phyloP scores from a whole-genome alignment of 2,113 vertebrate species.

The Merops nubicus region DNA sequence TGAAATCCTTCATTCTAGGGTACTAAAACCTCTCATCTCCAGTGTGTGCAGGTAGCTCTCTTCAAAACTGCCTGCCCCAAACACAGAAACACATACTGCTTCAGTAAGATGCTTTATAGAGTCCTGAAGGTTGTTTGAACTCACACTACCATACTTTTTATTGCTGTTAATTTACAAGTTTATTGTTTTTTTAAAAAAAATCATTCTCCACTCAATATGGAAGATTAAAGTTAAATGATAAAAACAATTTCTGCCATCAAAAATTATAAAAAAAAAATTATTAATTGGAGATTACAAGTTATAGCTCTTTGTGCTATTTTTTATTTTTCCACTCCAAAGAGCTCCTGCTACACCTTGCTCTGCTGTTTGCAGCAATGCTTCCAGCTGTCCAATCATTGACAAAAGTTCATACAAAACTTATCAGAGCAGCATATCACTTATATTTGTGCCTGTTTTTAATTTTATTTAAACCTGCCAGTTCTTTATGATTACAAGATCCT shows the following conservation, averaged over 20 bases:
- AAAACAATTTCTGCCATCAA: neutral
- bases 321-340: neutral
- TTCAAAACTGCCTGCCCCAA: neutral
- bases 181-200: too few species aligned
- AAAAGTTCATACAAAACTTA: neutral
- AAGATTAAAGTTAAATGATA: neutral
- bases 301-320: neutral
- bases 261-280: neutral
- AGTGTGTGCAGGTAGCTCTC: neutral
- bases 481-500: neutral
- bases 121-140: neutral
- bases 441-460: neutral
- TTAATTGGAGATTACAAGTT: neutral
- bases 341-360: neutral
- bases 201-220: neutral
- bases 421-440: neutral
- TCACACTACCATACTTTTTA: neutral
- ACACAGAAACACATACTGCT: neutral
- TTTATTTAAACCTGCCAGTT: neutral
- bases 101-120: neutral
- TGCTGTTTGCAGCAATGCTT: neutral
- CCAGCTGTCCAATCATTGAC: rapidly evolving
- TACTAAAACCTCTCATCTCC: neutral
- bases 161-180: neutral
- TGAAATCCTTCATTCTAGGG: neutral